Base-by-base conservation (phyloP, 2,888 invertebrate genomes). In the Stegophylla sp. region DNA sequence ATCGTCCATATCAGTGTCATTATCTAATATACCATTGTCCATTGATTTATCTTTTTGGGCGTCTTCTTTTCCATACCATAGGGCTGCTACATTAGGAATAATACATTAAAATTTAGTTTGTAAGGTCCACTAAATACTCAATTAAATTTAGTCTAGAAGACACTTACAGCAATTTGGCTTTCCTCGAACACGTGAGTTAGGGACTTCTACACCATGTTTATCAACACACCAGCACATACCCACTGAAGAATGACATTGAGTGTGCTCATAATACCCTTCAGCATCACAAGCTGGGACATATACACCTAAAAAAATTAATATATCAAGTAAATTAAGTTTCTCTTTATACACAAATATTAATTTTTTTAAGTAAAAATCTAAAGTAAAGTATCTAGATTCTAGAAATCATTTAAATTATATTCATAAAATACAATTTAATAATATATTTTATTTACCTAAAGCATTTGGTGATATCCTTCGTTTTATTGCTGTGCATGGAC, bases 201-300 rank as follows among this genome's bases (percentile, higher is more conserved):
- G 91, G 85, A 91, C 92, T 88, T 95, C 95, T 66, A 93, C 93
- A 79, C 96, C 96, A 88, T 95, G 95, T 86, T 93, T 91, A 88
- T 96, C 95, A 84, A 95, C 95, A 88, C 95, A 96, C 96, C 96
- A 96, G 88, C 96, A 96, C 86, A 94, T 92, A 82, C 92, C 94
- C 74, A 94, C 93, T 83, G 94, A 92, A 84, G 91, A 91, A 88
- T 95, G 94, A 87, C 96, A 96, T 88, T 96, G 96, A 83, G 93
- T 92, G 85, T 94, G 90, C 84, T 92, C 91, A 88, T 94, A 96
- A 88, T 91, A 95, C 83, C 96, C 96, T 87, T 93, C 92, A 84
- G 90, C 90, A 88, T 96, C 95, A 88, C 95, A 96, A 86, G 91
- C 91, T 82, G 94, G 94, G 86, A 91, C 90, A 88, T 92, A 94